phyloP scores from a whole-genome alignment of 2,888 invertebrate species.

The Maniola hyperantus region DNA sequence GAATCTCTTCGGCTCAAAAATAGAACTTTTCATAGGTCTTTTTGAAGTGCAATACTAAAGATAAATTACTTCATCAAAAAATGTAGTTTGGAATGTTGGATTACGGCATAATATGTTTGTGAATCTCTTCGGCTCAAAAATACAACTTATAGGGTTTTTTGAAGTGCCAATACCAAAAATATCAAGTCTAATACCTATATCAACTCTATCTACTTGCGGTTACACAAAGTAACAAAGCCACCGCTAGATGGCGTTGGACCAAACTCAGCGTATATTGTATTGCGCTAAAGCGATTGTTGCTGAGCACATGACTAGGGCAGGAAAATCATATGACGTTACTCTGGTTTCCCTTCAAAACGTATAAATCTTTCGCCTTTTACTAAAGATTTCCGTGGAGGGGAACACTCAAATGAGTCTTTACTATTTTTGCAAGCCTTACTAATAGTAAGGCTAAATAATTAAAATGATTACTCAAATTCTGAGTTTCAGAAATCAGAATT shows the following conservation, averaged over 20 bases:
- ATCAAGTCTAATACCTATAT: no score
- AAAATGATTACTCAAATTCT: no score
- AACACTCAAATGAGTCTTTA: conserved; percentile 68
- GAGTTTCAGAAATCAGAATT: no score
- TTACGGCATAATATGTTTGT: no score
- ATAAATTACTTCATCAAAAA: no score
- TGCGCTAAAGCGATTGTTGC: conserved; percentile 8
- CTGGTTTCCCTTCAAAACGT: conserved; percentile 54
- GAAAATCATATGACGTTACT: background rate
- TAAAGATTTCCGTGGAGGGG: conserved; percentile 91
- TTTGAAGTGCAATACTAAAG: no score
- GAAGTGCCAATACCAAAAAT: no score
- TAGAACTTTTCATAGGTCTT: no score
- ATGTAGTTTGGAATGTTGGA: no score
- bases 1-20: no score
- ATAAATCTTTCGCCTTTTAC: conserved; percentile 91
- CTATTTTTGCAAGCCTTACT: conserved; percentile 2
- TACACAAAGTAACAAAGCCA: background rate
- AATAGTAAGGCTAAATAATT: background rate
- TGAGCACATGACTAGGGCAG: background rate
- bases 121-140: no score
- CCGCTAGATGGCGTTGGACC: conserved; percentile 5
- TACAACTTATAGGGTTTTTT: no score
- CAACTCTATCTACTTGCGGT: background rate
- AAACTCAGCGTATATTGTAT: background rate